These are phyloP conservation scores for Aphrophora alni DNA, from an alignment of 2,888 invertebrate species.

Conservation along the genomic window DNA sequence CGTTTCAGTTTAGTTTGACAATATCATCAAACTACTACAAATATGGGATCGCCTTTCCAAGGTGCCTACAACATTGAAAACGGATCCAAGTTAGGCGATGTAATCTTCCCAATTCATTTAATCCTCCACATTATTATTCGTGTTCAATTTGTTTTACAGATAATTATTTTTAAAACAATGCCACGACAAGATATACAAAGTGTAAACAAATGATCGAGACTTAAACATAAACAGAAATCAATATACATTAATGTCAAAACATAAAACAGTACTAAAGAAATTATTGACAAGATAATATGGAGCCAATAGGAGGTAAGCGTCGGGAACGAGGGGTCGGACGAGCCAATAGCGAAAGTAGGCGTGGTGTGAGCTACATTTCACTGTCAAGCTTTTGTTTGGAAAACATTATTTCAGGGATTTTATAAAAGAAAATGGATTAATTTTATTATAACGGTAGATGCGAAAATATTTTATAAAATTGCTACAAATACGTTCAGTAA, in stretches of 20 bases:
- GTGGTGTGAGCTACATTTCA: neutral
- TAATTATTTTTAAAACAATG: too few relatives aligned
- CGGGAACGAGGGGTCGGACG: neutral
- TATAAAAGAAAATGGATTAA: neutral
- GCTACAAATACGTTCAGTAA: too few relatives aligned
- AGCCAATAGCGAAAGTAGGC: neutral
- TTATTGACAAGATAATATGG: neutral
- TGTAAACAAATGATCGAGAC: too few relatives aligned
- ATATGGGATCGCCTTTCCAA: neutral
- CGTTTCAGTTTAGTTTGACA: neutral
- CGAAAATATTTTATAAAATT: too few relatives aligned
- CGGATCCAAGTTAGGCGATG: neutral
- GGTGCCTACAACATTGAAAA: neutral
- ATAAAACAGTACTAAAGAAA: neutral
- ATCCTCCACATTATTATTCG: too few relatives aligned
- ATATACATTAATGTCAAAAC: neutral
- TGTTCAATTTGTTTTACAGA: too few relatives aligned
- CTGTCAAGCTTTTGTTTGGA: neutral
- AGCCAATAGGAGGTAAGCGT: neutral
- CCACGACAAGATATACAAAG: too few relatives aligned
- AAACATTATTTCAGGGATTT: neutral
- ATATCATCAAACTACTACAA: neutral
- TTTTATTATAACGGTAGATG: neutral
- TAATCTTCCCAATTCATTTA: neutral
- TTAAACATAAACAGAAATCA: neutral